phyloP scores from a whole-genome alignment of 2,797 vertebrate species.

The Bradypodion ventrale region DNA sequence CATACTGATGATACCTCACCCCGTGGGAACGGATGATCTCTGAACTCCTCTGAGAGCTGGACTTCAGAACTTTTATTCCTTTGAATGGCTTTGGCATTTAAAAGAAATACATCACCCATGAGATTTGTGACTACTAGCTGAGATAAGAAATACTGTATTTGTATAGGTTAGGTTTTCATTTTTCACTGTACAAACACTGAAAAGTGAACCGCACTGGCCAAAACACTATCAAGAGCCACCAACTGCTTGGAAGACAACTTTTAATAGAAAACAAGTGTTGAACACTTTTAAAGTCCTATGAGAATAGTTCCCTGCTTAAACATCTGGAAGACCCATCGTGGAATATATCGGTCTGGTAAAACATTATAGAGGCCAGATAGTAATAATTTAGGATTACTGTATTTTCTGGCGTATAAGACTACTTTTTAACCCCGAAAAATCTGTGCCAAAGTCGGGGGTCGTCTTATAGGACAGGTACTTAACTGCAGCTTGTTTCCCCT shows the following conservation, averaged over 20 bases:
- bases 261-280: conserved; percentile 54
- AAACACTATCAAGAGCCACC: conserved; percentile 31
- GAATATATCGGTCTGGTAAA: conserved; percentile 36
- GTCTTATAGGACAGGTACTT: no score
- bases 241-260: conserved; percentile 42
- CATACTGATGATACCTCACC: no score
- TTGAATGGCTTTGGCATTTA: no score
- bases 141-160: not conserved
- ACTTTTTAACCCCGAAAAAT: no score
- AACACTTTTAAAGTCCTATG: conserved; percentile 44
- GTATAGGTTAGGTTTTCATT: not conserved
- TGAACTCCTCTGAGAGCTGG: not conserved
- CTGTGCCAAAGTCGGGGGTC: no score
- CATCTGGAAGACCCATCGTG: conserved; percentile 6
- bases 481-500: no score
- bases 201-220: not conserved
- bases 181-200: not conserved
- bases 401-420: no score
- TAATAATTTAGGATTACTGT: conserved; percentile 13
- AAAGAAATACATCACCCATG: no score
- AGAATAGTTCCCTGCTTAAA: not conserved
- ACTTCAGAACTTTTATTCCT: not conserved
- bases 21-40: no score
- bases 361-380: not conserved
- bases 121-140: not conserved